Conservation (phyloP, 1,140 invertebrate species). For the Callitettix versicolor region DNA sequence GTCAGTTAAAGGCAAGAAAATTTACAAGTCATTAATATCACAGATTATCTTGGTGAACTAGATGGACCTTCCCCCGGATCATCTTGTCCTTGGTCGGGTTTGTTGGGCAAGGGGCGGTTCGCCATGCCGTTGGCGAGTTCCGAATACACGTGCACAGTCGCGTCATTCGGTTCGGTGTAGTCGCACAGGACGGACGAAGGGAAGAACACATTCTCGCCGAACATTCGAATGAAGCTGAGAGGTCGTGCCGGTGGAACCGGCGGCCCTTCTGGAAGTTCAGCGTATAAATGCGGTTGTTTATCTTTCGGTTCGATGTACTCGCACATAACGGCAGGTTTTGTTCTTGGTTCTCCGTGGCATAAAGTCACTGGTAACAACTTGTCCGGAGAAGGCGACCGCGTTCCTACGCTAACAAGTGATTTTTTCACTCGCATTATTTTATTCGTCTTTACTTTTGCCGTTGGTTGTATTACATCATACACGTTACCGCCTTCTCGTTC, state of each 20-base stretch:
- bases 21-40: slow-evolving; percentile 14
- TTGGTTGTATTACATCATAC: slow-evolving; percentile 48
- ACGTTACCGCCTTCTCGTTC: slow-evolving; percentile 39
- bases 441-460: slow-evolving; percentile 34
- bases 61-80: slow-evolving; percentile 33
- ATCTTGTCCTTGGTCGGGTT: slow-evolving; percentile 38
- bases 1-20: slow-evolving; percentile 8
- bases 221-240: too few relatives aligned
- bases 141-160: slow-evolving; percentile 37
- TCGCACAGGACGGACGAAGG: slow-evolving; percentile 33
- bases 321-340: slow-evolving; percentile 29
- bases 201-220: too few relatives aligned
- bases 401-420: slow-evolving; percentile 41
- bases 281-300: slow-evolving; percentile 37
- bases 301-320: slow-evolving; percentile 45
- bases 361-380: slow-evolving; percentile 37
- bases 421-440: slow-evolving; percentile 1
- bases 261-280: slow-evolving; percentile 32
- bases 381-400: slow-evolving; percentile 47
- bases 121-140: slow-evolving; percentile 41
- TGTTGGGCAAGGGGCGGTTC: slow-evolving; percentile 54
- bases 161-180: slow-evolving; percentile 41
- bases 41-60: slow-evolving; percentile 12
- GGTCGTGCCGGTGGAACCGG: neutral
- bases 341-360: neutral